These are phyloP conservation scores for Pitta sordida DNA, from an alignment of 2,113 vertebrate genomes.

Conservation along the genomic window DNA sequence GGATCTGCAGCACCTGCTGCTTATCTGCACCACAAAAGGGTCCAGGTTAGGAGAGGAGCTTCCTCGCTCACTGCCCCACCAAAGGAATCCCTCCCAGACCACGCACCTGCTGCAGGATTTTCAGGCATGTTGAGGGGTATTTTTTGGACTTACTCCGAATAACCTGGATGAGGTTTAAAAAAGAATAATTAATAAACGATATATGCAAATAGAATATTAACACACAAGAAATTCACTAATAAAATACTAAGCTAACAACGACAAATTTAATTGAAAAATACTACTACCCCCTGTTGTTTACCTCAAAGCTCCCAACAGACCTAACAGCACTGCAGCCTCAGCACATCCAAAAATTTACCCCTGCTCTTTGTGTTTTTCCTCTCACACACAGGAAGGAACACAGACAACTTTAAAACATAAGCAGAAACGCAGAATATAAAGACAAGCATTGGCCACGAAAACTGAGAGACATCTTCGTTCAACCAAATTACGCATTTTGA, in stretches of 20 bases:
- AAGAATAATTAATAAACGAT: neutral
- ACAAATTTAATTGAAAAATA: neutral
- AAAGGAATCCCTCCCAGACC: neutral
- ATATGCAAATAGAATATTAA: neutral
- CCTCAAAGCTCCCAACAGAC: neutral
- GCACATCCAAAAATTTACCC: neutral
- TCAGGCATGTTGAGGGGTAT: slow-evolving; percentile 71
- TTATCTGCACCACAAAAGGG: slow-evolving; percentile 71
- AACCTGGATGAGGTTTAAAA: neutral
- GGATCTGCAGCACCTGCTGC: slow-evolving; percentile 88
- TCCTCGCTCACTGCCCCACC: neutral
- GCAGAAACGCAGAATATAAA: neutral
- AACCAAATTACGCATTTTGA: neutral
- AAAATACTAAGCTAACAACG: neutral
- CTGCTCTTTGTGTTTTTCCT: neutral
- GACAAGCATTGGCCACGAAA: neutral
- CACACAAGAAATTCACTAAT: neutral
- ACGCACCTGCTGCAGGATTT: slow-evolving; percentile 75
- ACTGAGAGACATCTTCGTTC: neutral
- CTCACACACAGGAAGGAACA: neutral
- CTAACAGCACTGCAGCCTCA: neutral
- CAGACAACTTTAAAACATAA: neutral
- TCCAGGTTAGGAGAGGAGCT: neutral
- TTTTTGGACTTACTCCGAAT: neutral
- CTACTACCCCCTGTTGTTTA: neutral